Evolutionary conservation across 2,888 invertebrate genomes (phyloP).

Genomic region (Unio delphinus): DNA sequence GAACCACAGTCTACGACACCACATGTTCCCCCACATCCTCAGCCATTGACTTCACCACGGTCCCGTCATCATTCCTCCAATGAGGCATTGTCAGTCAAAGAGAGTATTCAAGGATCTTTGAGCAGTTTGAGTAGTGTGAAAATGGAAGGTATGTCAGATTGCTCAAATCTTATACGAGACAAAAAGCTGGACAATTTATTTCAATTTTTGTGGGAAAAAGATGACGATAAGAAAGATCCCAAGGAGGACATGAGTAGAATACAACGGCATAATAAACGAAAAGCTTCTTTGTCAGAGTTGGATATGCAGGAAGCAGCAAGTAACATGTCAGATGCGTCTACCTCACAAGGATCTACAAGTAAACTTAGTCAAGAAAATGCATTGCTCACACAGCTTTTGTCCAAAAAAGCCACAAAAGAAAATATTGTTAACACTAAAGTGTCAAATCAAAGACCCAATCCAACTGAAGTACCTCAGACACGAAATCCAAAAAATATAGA

Average conservation of each 20-base stretch:
- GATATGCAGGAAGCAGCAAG: constrained; percentile 37
- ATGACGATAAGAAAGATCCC: constrained; percentile 30
- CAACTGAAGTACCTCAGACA: constrained; percentile 75
- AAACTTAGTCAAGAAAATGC: constrained; percentile 58
- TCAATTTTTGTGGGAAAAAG: constrained; percentile 55
- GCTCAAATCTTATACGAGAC: constrained; percentile 12
- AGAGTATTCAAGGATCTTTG: no score
- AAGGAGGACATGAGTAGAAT: constrained; percentile 25
- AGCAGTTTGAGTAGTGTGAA: no score
- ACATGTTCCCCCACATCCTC: constrained; percentile 31
- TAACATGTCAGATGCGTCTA: constrained; percentile 4
- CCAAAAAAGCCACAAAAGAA: constrained; percentile 54
- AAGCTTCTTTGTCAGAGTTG: constrained; percentile 40
- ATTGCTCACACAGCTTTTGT: constrained; percentile 63
- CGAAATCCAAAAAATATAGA: constrained; percentile 64
- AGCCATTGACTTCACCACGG: constrained; percentile 34
- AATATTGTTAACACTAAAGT: constrained; percentile 58
- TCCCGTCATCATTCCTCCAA: no score
- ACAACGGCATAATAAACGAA: constrained; percentile 45
- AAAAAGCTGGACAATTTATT: constrained; percentile 47
- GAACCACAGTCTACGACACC: constrained; percentile 61
- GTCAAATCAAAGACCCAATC: constrained; percentile 41
- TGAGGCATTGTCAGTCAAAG: no score
- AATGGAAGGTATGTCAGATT: no score
- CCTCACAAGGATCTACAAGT: constrained; percentile 17